Base-by-base conservation (phyloP, 2,888 invertebrate species). In the Frankliniella fusca region DNA sequence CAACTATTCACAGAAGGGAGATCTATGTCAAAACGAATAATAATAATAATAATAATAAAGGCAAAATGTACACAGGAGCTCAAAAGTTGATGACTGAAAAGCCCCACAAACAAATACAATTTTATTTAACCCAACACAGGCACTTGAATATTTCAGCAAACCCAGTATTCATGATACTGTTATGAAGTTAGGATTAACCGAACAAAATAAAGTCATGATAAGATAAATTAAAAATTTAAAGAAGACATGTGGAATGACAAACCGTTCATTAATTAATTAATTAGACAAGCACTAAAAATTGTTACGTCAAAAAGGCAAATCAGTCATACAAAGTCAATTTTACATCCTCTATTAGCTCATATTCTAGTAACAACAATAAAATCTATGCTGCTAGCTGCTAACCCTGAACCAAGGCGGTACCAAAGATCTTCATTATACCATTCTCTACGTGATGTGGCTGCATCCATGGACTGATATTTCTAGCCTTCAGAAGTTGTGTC, bases 401-500 rank as follows among this genome's bases (percentile, higher is more conserved):
- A 76, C 70, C 27, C 23, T 27, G 27, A 76, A 76, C 70, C 27
- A 27, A 27, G 27, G 27, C 27, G 9, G 70, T 27, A 27, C 70
- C 70, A 76, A 76, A 27, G 12, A 23, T 76, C 70, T 76, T 76
- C 70, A 23, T 76, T 23, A 76, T 10, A 76, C 70, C 70, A 12
- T 23, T 76, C 70, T 27, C 27, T 27, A 76, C 20, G 11, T 27
- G 70, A 76, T 27, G 27, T 27, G 70, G 27, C 27, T 27, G 12
- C 54, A 15, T 20, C 15, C 15, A 7, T 15, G 54, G 70, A 27
- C 70, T 27, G 12, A n/a, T 76, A 23, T 23, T 27, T 76, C 70
- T 76, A 76, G 70, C 70, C 70, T 27, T 76, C 27, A 76, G 23
- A 27, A 27, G 70, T 76, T 76, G 70, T 27, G 70, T 76, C 70